These are phyloP conservation scores for Remorina albescens DNA, from an alignment of 2,797 vertebrate genomes.

Conservation along the genomic window DNA sequence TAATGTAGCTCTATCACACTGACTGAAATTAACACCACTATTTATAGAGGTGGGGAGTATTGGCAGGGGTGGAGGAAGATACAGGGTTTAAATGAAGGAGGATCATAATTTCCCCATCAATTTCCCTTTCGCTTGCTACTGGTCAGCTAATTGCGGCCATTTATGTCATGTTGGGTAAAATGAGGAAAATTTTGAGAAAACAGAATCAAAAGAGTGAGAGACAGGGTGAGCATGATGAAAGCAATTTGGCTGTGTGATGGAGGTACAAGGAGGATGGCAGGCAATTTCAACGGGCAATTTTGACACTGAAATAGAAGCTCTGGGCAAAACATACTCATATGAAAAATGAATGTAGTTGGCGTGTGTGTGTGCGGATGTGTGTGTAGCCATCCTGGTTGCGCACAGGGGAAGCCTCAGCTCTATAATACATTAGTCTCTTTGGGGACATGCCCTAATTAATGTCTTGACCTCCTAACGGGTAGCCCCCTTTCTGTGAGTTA, in stretches of 20 bases:
- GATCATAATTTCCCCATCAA: conserved; percentile 64
- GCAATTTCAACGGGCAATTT: conserved; percentile 68
- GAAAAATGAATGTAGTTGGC: conserved; percentile 70
- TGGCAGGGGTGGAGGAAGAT: conserved; percentile 32
- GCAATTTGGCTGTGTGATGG: conserved; percentile 52
- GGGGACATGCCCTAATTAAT: conserved; percentile 85
- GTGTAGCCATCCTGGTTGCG: conserved; percentile 61
- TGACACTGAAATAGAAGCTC: conserved; percentile 69
- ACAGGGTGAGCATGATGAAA: conserved; percentile 44
- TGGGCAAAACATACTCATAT: conserved; percentile 68
- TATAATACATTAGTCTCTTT: conserved; percentile 79
- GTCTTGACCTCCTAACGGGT: conserved; percentile 83
- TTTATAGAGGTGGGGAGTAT: conserved; percentile 77
- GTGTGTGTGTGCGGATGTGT: conserved; percentile 48
- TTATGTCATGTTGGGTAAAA: conserved; percentile 65
- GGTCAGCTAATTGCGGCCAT: conserved; percentile 79
- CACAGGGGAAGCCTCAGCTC: conserved; percentile 75
- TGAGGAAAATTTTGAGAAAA: conserved; percentile 30
- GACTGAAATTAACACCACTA: conserved; percentile 85
- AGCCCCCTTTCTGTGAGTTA: conserved; percentile 83
- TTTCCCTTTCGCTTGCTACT: conserved; percentile 39
- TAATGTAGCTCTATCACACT: conserved; percentile 74
- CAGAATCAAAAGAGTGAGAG: conserved; percentile 37
- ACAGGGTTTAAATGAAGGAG: conserved; percentile 57
- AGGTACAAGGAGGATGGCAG: conserved; percentile 45